These are phyloP conservation scores for Ischnura elegans DNA, from an alignment of 2,888 invertebrate species.

Conservation along the genomic window DNA sequence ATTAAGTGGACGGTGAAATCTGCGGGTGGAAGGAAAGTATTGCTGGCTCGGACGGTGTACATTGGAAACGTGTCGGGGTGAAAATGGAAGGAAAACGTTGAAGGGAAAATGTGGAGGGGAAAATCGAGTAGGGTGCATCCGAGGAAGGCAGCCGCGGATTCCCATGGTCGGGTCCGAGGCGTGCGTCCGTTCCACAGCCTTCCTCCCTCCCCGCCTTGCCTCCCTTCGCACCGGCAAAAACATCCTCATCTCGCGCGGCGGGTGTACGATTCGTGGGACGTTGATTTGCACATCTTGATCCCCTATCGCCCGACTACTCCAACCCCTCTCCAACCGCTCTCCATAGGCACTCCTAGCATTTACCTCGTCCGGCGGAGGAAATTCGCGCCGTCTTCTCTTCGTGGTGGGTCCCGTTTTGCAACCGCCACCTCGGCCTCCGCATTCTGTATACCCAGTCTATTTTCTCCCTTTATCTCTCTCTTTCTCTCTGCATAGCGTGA, in stretches of 20 bases:
- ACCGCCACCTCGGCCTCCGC: not conserved
- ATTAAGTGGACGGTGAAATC: no score
- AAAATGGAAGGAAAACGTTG: not conserved
- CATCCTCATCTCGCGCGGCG: slow-evolving; percentile 4
- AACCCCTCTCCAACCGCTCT: not conserved
- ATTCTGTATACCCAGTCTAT: not conserved
- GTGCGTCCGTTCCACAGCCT: not conserved
- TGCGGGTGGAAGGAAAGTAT: no score
- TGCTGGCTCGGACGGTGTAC: no score
- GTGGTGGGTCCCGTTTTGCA: not conserved
- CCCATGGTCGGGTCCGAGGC: not conserved
- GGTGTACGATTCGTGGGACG: not conserved
- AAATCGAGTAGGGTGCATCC: not conserved
- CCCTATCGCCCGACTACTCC: not conserved
- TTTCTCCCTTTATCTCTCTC: not conserved
- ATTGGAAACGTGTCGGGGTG: not conserved
- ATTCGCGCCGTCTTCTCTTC: not conserved
- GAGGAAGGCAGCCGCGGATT: not conserved
- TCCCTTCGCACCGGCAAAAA: not conserved
- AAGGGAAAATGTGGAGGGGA: not conserved
- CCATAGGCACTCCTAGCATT: not conserved
- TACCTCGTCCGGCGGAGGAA: not conserved
- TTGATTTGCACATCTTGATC: slow-evolving; percentile 26
- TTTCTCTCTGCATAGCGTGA: not conserved
- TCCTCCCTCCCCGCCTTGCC: not conserved